Conservation (phyloP, 2,113 vertebrate genomes). For the Gymnorhina tibicen region DNA sequence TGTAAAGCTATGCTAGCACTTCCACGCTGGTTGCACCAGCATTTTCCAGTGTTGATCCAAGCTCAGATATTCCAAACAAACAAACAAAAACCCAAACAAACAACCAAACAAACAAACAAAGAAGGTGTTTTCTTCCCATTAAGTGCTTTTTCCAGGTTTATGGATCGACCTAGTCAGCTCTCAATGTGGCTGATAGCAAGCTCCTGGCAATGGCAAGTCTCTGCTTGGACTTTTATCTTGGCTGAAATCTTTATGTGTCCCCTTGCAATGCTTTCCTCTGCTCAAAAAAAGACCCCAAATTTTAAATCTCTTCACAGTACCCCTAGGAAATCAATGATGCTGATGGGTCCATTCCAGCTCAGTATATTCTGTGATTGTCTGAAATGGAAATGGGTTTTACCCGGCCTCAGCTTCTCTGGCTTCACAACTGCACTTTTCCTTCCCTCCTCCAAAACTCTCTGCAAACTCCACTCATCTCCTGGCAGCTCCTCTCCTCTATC, state of each 20-base stretch:
- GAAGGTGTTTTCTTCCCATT: not conserved
- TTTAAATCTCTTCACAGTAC: not conserved
- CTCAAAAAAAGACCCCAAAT: not conserved
- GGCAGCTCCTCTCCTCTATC: not conserved
- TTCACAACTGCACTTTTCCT: not conserved
- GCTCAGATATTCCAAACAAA: not conserved
- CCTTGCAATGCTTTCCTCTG: not conserved
- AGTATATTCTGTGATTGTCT: not conserved
- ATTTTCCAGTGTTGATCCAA: constrained; percentile 4
- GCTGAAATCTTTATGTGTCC: not conserved
- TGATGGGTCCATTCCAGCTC: not conserved
- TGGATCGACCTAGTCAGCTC: not conserved
- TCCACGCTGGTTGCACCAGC: not conserved
- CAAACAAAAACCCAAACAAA: not conserved
- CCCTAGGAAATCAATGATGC: not conserved
- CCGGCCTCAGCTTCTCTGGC: not conserved
- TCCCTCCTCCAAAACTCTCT: not conserved
- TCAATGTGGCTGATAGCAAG: accelerated
- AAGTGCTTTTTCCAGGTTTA: not conserved
- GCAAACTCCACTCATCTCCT: not conserved
- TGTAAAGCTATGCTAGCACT: constrained; percentile 23
- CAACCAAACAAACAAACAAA: not conserved
- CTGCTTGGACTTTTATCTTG: not conserved
- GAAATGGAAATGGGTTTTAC: not conserved
- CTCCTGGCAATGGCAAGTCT: not conserved